Conservation (phyloP, 2,888 invertebrate species). For the Xiphydria camelus region DNA sequence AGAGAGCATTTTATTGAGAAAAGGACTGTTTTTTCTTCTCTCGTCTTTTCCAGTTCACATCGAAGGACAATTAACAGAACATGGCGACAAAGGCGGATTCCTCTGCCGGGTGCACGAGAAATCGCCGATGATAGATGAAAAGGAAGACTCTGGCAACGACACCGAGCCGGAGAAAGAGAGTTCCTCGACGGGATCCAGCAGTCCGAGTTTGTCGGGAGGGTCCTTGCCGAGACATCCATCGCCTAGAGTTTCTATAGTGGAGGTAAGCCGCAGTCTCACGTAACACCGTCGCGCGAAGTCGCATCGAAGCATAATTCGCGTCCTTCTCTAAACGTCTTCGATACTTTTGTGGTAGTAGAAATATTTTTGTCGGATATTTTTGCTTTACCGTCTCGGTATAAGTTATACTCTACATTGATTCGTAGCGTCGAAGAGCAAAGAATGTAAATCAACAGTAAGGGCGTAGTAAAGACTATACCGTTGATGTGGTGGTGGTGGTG, state of each 20-base stretch:
- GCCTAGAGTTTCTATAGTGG: constrained; percentile 48
- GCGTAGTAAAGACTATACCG: too few species aligned
- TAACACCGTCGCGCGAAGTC: constrained; percentile 7
- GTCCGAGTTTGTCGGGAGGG: constrained; percentile 34
- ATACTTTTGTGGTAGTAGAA: too few species aligned
- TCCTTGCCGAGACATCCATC: constrained; percentile 39
- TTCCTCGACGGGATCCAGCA: constrained; percentile 40
- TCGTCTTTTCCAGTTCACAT: constrained; percentile 47
- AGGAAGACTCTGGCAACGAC: constrained; percentile 41
- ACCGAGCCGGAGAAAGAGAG: constrained; percentile 40
- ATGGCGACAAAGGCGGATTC: constrained; percentile 32
- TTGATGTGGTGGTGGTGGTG: too few species aligned
- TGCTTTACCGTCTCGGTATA: too few species aligned
- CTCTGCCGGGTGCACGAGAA: constrained; percentile 42
- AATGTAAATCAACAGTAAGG: too few species aligned
- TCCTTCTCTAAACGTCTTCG: too few species aligned
- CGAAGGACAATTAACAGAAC: constrained; percentile 41
- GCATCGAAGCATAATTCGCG: background rate
- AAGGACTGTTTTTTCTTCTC: too few species aligned
- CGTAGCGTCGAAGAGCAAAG: too few species aligned
- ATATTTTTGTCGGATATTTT: too few species aligned
- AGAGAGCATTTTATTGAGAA: too few species aligned
- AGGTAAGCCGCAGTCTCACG: constrained; percentile 42
- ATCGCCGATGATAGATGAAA: constrained; percentile 29
- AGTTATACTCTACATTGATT: too few species aligned